phyloP scores from a whole-genome alignment of 1,140 invertebrate species.

The Cyrtorhinus lividipennis region DNA sequence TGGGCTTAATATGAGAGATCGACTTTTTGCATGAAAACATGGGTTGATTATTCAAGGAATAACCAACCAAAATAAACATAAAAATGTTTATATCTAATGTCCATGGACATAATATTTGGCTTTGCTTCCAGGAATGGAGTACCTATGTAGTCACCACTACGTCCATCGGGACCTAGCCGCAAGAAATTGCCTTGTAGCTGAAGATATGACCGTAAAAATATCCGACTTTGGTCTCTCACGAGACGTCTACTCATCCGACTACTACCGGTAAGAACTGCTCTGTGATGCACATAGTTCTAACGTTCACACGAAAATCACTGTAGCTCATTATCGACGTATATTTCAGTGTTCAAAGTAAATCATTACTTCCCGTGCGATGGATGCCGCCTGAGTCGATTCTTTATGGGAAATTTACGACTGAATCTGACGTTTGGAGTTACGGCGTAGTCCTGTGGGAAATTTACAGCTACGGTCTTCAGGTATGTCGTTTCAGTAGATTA shows the following conservation, averaged over 20 bases:
- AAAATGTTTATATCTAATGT: too few species aligned
- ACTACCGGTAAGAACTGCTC: constrained; percentile 39
- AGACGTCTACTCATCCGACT: constrained; percentile 80
- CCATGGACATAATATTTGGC: too few species aligned
- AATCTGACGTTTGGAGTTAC: constrained; percentile 97
- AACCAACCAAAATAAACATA: too few species aligned
- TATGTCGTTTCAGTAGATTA: constrained; percentile 33
- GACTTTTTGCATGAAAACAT: too few species aligned
- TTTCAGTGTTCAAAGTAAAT: constrained; percentile 66
- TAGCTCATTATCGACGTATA: too few species aligned
- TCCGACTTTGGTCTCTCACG: constrained; percentile 90
- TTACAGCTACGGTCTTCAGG: constrained; percentile 87
- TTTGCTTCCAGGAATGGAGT: constrained; percentile 68
- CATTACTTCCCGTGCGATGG: constrained; percentile 68
- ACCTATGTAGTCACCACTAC: constrained; percentile 85
- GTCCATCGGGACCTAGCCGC: constrained; percentile 94
- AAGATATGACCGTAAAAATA: constrained; percentile 85
- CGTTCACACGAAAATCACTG: too few species aligned
- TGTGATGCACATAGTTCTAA: too few species aligned
- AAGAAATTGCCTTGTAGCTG: constrained; percentile 89
- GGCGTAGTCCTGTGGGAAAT: constrained; percentile 98
- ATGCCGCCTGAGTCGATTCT: constrained; percentile 97
- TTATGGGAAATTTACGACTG: constrained; percentile 93
- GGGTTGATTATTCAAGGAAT: too few species aligned
- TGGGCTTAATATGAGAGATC: too few species aligned